Base-by-base conservation (phyloP, 2,888 invertebrate species). In the Chromoteleia sp. region DNA sequence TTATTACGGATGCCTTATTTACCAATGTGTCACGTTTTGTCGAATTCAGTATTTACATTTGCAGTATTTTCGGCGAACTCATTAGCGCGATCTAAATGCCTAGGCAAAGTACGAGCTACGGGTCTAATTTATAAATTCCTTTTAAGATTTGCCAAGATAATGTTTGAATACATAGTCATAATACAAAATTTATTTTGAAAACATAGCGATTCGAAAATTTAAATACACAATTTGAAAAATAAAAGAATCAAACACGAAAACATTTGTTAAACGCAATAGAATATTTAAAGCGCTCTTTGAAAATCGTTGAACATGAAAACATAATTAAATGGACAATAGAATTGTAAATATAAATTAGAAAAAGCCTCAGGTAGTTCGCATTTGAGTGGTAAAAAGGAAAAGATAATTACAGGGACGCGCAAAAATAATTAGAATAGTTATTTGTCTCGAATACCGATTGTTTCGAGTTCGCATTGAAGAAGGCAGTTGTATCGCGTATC, bases 361-460 rank as follows among this genome's bases (percentile, higher is more conserved):
- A 4, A 33, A 33, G 3, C 25, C 25, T 25, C 25, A 25, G 48
- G 5, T 3, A 48, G 19, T 29, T 29, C 25, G 14, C 10, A 33
- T 7, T 15, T 2, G 1, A 41, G 48, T 19, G 0, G 12, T 19
- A 65, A n/a, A 52, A 39, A 36, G 15, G 39, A 12, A 30, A 61
- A 8, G 14, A 14, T 33, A 54, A 29, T 29, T 50, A n/a, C n/a
- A n/a, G n/a, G 25, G 25, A 25, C 25, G 7, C 48, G 59, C 12
- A 54, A 68, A 85, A 86, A 84, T 85, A 83, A 88, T 87, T 87
- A 84, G 79, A 87, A 58, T 58, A 81, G 41, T 82, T 78, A 84
- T 83, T 82, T 78, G 81, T 82, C 80, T 73, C 77, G 52, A 41
- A 30, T 73, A 50, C 50, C 68, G 52, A 63, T 71, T 74, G 79